phyloP scores from a whole-genome alignment of 2,113 vertebrate species.

The Lanius collurio region DNA sequence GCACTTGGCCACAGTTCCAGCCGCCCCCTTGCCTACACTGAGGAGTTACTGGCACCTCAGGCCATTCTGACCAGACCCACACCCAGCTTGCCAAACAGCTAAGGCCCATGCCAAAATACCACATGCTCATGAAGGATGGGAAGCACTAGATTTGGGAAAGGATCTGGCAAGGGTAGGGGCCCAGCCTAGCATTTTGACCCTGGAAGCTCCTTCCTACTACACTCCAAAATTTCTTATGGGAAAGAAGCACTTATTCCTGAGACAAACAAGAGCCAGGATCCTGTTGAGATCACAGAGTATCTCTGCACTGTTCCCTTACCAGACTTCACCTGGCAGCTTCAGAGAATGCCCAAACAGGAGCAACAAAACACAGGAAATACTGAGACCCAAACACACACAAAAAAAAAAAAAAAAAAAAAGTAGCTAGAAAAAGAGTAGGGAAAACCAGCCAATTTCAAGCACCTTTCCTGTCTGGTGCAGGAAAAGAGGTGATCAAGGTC shows the following conservation, averaged over 20 bases:
- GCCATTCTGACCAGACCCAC: rapidly evolving
- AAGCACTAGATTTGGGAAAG: background rate
- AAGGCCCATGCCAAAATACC: background rate
- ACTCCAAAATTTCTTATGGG: background rate
- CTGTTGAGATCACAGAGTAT: background rate
- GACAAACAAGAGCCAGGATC: background rate
- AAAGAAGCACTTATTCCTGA: background rate
- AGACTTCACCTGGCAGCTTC: background rate
- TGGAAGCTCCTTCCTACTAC: background rate
- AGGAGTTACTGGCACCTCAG: background rate
- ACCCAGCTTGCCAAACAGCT: background rate
- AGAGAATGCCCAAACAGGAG: background rate
- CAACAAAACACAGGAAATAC: background rate
- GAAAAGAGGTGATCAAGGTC: background rate
- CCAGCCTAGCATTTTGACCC: background rate
- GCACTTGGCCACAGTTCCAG: background rate
- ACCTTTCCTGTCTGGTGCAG: background rate
- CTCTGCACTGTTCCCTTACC: background rate
- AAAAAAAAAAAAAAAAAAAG: background rate
- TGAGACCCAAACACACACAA: background rate
- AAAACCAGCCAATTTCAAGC: background rate
- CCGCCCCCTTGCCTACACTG: too few relatives aligned
- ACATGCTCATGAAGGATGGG: rapidly evolving
- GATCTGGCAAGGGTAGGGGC: background rate
- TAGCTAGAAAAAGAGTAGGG: background rate